These are phyloP conservation scores for Cheilosia urbana DNA, from an alignment of 2,888 invertebrate genomes.

Conservation along the genomic window DNA sequence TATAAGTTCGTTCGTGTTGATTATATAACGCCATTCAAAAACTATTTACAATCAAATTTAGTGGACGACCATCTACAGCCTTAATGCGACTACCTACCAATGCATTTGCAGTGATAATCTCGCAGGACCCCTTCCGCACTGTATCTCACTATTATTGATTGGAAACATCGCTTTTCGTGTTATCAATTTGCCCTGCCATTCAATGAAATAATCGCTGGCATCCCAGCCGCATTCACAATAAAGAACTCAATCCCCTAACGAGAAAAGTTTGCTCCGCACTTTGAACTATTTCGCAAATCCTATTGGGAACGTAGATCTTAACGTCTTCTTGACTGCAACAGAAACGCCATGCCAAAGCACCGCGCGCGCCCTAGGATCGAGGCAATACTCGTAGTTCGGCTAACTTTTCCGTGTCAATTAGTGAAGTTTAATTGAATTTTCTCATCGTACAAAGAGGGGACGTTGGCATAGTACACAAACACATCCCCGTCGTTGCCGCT, in stretches of 20 bases:
- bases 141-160: constrained; percentile 42
- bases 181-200: constrained; percentile 53
- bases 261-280: constrained; percentile 67
- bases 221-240: constrained; percentile 32
- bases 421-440: constrained; percentile 75
- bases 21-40: too few species aligned
- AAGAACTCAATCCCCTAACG: constrained; percentile 66
- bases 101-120: neutral
- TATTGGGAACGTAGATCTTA: constrained; percentile 53
- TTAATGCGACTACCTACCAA: neutral
- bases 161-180: constrained; percentile 55
- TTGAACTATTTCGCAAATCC: constrained; percentile 63
- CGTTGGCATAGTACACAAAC: constrained; percentile 24
- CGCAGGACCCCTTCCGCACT: constrained; percentile 5
- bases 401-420: constrained; percentile 75
- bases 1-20: too few species aligned
- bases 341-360: neutral
- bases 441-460: constrained; percentile 43
- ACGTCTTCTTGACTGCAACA: constrained; percentile 5
- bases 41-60: too few species aligned
- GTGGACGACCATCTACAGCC: neutral
- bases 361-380: constrained; percentile 27
- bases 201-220: constrained; percentile 45
- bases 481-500: neutral
- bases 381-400: constrained; percentile 62